Evolutionary conservation across 2,888 invertebrate genomes (phyloP), one percentile per base, ranked within the genome.

Genomic region (Mimachlamys varia): DNA sequence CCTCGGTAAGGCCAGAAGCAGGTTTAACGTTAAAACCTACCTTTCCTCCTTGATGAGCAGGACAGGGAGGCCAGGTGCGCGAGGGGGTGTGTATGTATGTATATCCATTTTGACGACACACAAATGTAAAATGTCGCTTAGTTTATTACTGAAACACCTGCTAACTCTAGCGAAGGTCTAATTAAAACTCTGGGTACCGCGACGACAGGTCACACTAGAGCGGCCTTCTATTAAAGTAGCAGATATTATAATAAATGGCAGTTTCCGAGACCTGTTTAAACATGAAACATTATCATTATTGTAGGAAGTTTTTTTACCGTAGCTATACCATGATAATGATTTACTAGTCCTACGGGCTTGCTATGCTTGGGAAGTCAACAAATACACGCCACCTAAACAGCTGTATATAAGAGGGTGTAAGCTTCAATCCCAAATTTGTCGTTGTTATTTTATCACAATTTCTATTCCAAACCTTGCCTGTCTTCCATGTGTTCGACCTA

Each of bases 111-210:
- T 76, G 76, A 76, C 76, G 33, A 76, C 33, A 76, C 76, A 76
- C 76, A 76, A 76, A 76, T 76, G 76, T 76, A 76, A 76, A 76
- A 76, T 76, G 76, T 33, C 76, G 76, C 76, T 33, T 76, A 27
- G 76, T 76, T 76, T 76, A 76, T 76, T 33, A 33, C 76, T 13
- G 76, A 76, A 76, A 76, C 76, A 76, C 76, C 76, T 76, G 76
- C 76, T 76, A 27, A 76, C 76, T 76, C 10, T 27, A 33, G 22
- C 27, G 76, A 76, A 22, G 33, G 33, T 33, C 27, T 76, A 76
- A 76, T 76, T 22, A 76, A n/a, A 76, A 76, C 33, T 33, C 22
- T 13, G 53, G 53, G 53, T 53, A 53, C 53, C 76, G 76, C 76
- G 76, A 76, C 76, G 4, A 27, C 33, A 27, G 76, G 76, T 76